Conservation (phyloP, 2,888 invertebrate genomes). For the Catonia carolina region DNA sequence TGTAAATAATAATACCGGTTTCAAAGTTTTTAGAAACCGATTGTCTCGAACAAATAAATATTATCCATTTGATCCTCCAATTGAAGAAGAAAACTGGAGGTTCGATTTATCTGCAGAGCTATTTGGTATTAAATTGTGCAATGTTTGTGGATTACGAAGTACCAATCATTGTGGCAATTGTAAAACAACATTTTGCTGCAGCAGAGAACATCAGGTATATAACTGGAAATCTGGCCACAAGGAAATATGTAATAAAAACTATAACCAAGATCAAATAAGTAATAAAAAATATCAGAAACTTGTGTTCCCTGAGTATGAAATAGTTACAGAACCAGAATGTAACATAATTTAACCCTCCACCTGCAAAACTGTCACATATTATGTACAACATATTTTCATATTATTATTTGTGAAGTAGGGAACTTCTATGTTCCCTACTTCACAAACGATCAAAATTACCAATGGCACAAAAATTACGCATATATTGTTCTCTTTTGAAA, state of each 20-base stretch:
- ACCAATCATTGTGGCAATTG: slow-evolving; percentile 76
- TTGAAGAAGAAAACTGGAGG: slow-evolving; percentile 51
- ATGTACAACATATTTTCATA: too few relatives aligned
- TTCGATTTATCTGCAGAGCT: slow-evolving; percentile 43
- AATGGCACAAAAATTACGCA: too few relatives aligned
- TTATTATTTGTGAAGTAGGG: too few relatives aligned
- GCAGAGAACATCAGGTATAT: slow-evolving; percentile 70
- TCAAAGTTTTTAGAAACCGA: slow-evolving; percentile 73
- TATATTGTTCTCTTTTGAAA: too few relatives aligned
- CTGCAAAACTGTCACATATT: too few relatives aligned
- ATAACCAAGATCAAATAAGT: slow-evolving; percentile 16
- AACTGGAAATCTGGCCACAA: slow-evolving; percentile 87
- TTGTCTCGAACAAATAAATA: slow-evolving; percentile 68
- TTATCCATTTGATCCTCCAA: slow-evolving; percentile 67
- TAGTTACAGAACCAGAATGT: slow-evolving; percentile 40
- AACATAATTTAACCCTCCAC: too few relatives aligned
- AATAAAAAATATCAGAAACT: slow-evolving; percentile 20
- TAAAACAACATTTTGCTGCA: slow-evolving; percentile 70
- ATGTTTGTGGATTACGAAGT: slow-evolving; percentile 70
- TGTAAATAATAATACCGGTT: slow-evolving; percentile 58
- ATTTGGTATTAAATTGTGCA: slow-evolving; percentile 50
- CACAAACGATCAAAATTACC: too few relatives aligned
- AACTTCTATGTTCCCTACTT: too few relatives aligned
- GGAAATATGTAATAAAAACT: slow-evolving; percentile 46
- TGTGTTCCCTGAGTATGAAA: slow-evolving; percentile 42